phyloP scores from a whole-genome alignment of 1,140 invertebrate genomes.

The Brachionus plicatilis region DNA sequence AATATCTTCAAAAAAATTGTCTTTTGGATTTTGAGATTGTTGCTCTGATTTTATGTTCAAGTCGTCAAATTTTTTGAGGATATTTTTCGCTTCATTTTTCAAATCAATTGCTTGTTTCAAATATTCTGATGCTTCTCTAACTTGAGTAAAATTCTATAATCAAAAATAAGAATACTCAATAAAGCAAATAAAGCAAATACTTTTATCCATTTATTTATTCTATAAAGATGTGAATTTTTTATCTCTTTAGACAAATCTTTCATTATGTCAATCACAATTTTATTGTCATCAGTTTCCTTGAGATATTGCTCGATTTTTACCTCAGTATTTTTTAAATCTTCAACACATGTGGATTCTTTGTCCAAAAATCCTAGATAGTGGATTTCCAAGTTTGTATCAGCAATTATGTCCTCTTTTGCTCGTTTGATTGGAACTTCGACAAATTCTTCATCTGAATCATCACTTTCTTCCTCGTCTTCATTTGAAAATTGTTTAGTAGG shows the following conservation, averaged over 20 bases:
- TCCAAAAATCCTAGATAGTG: neutral
- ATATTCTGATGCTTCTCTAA: constrained; percentile 41
- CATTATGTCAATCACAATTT: constrained; percentile 45
- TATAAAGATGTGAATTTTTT: constrained; percentile 42
- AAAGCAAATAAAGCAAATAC: neutral
- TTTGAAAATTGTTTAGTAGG: neutral
- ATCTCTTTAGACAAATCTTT: constrained; percentile 46
- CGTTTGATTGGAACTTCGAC: constrained; percentile 49
- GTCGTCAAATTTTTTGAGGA: constrained; percentile 43
- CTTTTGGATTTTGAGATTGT: neutral
- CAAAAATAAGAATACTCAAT: neutral
- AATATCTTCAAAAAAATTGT: neutral
- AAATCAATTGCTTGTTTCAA: constrained; percentile 46
- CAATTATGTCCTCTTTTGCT: neutral
- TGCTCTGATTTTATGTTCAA: constrained; percentile 40
- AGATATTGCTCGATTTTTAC: constrained; percentile 20
- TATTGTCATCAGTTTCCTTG: constrained; percentile 44
- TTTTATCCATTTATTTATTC: constrained; percentile 44
- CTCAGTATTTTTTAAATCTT: constrained; percentile 28
- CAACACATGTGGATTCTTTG: neutral
- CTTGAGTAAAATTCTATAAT: constrained; percentile 17
- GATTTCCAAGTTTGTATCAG: neutral
- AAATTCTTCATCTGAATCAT: constrained; percentile 45
- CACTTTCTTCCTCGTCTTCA: neutral
- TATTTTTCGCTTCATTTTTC: constrained; percentile 42